Evolutionary conservation across 2,888 invertebrate genomes (phyloP).

Genomic region (Drymonia ruficornis): DNA sequence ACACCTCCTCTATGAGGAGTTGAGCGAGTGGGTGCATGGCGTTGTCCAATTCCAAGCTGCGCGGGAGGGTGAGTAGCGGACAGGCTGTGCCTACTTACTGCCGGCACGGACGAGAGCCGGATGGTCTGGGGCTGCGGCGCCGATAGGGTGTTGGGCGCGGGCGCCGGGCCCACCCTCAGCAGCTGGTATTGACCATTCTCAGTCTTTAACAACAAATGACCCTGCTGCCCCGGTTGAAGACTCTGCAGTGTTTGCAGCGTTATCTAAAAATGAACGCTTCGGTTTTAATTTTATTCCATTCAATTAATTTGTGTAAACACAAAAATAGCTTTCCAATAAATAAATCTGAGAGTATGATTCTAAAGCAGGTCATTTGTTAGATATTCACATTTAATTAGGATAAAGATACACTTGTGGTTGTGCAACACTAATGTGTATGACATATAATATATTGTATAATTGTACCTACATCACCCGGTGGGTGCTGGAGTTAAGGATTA

Average conservation of each 20-base stretch:
- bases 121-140: constrained; percentile 89
- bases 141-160: constrained; percentile 84
- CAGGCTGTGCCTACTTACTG: constrained; percentile 90
- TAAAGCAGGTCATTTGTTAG: constrained; percentile 69
- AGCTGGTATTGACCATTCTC: constrained; percentile 98
- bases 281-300: constrained; percentile 64
- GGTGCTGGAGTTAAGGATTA: constrained; percentile 30
- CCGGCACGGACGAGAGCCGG: constrained; percentile 94
- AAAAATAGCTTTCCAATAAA: constrained; percentile 30
- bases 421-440: constrained; percentile 35
- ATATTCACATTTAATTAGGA: constrained; percentile 37
- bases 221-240: constrained; percentile 94
- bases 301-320: constrained; percentile 28
- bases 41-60: constrained; percentile 35
- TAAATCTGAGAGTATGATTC: constrained; percentile 38
- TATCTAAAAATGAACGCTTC: constrained; percentile 87
- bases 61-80: constrained; percentile 35
- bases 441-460: constrained; percentile 2
- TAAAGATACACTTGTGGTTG: constrained; percentile 35
- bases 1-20: constrained; percentile 19
- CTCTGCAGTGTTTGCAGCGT: constrained; percentile 95
- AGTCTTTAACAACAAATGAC: constrained; percentile 96
- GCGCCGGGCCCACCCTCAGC: constrained; percentile 94
- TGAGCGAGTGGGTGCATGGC: constrained; percentile 19
- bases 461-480: constrained; percentile 13